Base-by-base conservation (phyloP, 2,113 vertebrate genomes). In the Lonchura striata region DNA sequence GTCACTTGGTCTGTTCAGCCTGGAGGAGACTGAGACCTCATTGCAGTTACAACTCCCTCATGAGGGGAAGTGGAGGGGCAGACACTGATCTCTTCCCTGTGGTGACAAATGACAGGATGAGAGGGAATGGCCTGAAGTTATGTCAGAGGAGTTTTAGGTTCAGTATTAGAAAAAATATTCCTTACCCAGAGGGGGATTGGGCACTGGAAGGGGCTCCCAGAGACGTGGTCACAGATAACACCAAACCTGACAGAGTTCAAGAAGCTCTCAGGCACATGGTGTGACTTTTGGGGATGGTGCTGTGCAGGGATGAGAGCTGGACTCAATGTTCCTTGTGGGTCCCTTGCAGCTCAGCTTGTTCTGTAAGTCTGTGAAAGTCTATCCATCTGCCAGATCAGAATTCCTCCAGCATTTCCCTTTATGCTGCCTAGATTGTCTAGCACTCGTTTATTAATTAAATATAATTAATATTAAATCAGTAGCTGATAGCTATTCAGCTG, bases 401-500 rank as follows among this genome's bases (percentile, higher is more conserved):
- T 21, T 84, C 5, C 63, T 77, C 23, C 39, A 86, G 22, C 76
- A 68, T 82, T 70, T 60, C 28, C 44, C 42, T 86, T 85, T 77
- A 60, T 75, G 23, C 28, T 76, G 27, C 65, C n/a, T n/a, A 91
- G 50, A 82, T 76, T 37, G 72, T 60, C 47, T 75, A 54, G 42
- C n/a, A 60, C 68, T 35, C 24, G 10, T 83, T 86, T 82, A 19
- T 54, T 47, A 94, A 50, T 20, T 88, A 72, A 94, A 39, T 16
- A 64, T 57, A 84, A 94, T 74, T 82, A 77, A 69, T 41, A 53
- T 84, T 53, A 31, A 91, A 27, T 86, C 41, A 94, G 63, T 44
- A 60, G 19, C 13, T 39, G 25, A 35, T 78, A 86, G 69, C 68
- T 37, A 52, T 90, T 93, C 31, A 69, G 37, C 68, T 81, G 21